These are phyloP conservation scores for Calypte anna DNA, from an alignment of 2,113 vertebrate species.

Conservation along the genomic window DNA sequence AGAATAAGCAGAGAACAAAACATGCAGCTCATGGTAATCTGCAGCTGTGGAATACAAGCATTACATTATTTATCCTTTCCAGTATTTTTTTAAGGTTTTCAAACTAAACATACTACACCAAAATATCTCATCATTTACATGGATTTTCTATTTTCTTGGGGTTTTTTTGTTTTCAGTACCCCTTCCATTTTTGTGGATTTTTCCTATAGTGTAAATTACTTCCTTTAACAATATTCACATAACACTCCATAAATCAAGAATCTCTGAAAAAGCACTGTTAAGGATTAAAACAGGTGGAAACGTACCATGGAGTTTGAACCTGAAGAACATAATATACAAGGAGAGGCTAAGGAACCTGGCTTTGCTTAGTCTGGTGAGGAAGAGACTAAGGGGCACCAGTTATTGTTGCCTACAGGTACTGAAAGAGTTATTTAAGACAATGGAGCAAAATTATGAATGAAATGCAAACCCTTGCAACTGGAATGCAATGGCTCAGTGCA, in stretches of 20 bases:
- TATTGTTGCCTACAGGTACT: neutral
- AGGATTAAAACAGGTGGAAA: neutral
- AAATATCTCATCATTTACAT: neutral
- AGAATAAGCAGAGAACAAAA: neutral
- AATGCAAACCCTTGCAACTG: neutral
- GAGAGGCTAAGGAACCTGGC: neutral
- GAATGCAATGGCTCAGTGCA: neutral
- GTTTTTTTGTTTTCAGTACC: neutral
- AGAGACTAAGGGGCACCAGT: neutral
- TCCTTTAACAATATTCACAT: neutral
- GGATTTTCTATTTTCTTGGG: neutral
- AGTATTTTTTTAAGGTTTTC: neutral
- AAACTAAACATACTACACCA: neutral
- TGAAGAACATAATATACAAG: neutral
- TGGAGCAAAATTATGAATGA: neutral
- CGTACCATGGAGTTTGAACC: neutral
- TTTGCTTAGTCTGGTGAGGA: neutral
- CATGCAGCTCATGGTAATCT: neutral
- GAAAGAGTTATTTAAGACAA: neutral
- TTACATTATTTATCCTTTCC: neutral
- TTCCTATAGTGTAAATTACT: neutral
- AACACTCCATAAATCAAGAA: neutral
- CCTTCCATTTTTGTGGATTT: neutral
- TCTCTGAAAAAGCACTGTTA: neutral
- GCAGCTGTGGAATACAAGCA: neutral